Conservation (phyloP, 2,113 vertebrate genomes). For the Rhinoderma darwinii region DNA sequence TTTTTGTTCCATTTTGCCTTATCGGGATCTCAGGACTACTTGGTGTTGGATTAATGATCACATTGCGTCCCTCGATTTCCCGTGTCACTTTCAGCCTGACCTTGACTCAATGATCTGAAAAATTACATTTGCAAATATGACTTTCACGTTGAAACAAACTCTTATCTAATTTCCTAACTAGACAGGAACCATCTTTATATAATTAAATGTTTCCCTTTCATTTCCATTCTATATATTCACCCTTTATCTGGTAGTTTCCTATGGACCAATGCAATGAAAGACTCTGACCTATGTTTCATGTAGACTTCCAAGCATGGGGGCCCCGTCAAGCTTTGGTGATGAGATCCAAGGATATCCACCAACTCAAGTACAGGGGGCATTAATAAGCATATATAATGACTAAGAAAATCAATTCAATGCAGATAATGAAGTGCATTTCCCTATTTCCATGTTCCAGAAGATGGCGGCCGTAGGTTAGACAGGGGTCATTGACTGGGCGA, state of each 20-base stretch:
- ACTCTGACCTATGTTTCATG: background rate
- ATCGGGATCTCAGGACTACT: too few relatives aligned
- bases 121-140: background rate
- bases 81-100: background rate
- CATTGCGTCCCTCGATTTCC: background rate
- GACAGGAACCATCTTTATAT: constrained; percentile 28
- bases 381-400: background rate
- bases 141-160: constrained; percentile 2
- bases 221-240: background rate
- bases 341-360: background rate
- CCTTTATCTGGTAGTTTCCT: background rate
- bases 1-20: too few relatives aligned
- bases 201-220: constrained; percentile 13
- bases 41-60: too few relatives aligned
- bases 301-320: background rate
- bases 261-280: constrained; percentile 5
- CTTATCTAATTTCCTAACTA: constrained; percentile 5
- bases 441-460: background rate
- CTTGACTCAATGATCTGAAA: too few relatives aligned
- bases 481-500: constrained; percentile 15
- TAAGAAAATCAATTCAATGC: constrained; percentile 8
- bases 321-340: background rate
- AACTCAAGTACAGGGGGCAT: background rate
- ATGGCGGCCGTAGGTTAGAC: background rate
- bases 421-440: constrained; percentile 6